A percentile compares a stretch with the other conserved stretches of the same genome.
Evolutionary conservation across 2,888 invertebrate species (phyloP).

Genomic region (Agrochola lychnidis): DNA sequence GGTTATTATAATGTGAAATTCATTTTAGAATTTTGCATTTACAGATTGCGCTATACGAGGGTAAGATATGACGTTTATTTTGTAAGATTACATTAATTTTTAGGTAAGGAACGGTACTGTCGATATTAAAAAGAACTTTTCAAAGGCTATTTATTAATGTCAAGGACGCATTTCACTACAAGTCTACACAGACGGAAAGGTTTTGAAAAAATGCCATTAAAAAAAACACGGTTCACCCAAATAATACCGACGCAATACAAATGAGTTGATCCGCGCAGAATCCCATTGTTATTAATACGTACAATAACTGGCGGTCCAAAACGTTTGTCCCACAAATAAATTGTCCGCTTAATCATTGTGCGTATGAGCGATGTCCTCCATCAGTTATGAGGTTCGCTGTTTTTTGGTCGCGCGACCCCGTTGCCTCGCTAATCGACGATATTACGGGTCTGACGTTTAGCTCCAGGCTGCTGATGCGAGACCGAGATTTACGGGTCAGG

Average conservation of each 20-base stretch:
- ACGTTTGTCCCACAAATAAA: constrained; percentile 79
- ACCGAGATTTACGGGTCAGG: constrained; percentile 60
- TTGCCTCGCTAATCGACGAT: constrained; percentile 77
- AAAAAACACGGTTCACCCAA: constrained; percentile 26
- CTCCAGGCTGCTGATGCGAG: constrained; percentile 63
- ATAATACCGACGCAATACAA: constrained; percentile 55
- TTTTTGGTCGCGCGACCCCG: constrained; percentile 76
- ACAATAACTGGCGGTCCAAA: constrained; percentile 64
- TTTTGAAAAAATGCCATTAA: constrained; percentile 8
- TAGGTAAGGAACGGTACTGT: neutral
- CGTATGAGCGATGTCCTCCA: constrained; percentile 80
- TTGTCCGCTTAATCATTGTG: constrained; percentile 80
- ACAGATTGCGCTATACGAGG: constrained; percentile 43
- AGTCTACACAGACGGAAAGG: neutral
- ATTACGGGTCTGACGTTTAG: constrained; percentile 75
- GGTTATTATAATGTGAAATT: constrained; percentile 58
- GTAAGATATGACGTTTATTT: constrained; percentile 41
- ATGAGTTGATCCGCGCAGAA: constrained; percentile 62
- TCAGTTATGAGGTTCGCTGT: constrained; percentile 72
- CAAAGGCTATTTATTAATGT: neutral
- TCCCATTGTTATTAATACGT: constrained; percentile 61
- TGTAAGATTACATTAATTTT: constrained; percentile 24
- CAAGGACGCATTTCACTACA: neutral
- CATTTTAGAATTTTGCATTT: constrained; percentile 55
- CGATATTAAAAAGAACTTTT: neutral